Conservation (phyloP, 2,888 invertebrate genomes). For the Platycnemis pennipes region DNA sequence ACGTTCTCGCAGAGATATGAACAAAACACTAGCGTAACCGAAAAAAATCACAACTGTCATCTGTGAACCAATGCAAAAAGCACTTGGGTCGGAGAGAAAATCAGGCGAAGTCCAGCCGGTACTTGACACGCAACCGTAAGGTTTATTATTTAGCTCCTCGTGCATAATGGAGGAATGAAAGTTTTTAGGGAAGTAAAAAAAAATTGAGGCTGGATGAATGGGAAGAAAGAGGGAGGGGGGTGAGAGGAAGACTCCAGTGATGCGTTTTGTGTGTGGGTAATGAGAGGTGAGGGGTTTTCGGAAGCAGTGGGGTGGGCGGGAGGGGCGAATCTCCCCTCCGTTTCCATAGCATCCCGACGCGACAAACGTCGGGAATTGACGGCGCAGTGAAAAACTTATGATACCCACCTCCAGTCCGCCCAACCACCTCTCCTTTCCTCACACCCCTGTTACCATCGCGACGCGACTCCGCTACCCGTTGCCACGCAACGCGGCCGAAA, state of each 20-base stretch:
- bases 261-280: not conserved
- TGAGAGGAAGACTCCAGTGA: not conserved
- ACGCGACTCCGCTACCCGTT: not conserved
- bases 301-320: not conserved
- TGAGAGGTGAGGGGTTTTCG: not conserved
- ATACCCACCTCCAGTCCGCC: not conserved
- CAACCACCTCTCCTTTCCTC: not conserved
- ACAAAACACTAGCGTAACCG: too few species aligned
- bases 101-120: not conserved
- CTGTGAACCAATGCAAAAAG: not conserved
- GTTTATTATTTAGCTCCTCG: not conserved
- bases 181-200: not conserved
- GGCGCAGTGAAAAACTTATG: constrained; percentile 52
- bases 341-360: constrained; percentile 23
- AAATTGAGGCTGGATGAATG: not conserved
- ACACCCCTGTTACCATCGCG: too few species aligned
- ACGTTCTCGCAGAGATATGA: not conserved
- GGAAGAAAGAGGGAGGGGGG: not conserved
- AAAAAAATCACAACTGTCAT: not conserved
- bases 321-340: not conserved
- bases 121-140: not conserved
- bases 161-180: not conserved
- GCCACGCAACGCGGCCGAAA: not conserved
- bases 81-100: not conserved
- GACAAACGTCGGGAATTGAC: constrained; percentile 45